These are phyloP conservation scores for Sebastiscus tertius DNA, from an alignment of 2,797 vertebrate genomes.

Conservation along the genomic window DNA sequence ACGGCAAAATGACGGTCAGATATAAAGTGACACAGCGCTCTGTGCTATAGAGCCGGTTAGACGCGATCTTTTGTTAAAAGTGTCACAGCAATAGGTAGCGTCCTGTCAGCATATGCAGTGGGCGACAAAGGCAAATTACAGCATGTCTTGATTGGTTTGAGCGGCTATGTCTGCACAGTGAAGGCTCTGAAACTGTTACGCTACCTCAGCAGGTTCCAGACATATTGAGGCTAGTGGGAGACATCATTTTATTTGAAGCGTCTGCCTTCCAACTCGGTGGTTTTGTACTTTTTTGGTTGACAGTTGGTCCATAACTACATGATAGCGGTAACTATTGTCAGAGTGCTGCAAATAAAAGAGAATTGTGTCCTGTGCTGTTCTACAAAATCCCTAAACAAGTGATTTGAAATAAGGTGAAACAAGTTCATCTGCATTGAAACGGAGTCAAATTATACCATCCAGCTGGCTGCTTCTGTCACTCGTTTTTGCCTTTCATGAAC, in stretches of 20 bases:
- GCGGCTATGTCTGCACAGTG: conserved; percentile 23
- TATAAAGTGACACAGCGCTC: conserved; percentile 10
- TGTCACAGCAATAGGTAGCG: conserved; percentile 28
- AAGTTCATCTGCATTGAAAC: conserved; percentile 2
- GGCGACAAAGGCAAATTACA: conserved; percentile 41
- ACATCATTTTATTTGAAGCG: conserved; percentile 45
- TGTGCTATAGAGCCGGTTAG: conserved; percentile 6
- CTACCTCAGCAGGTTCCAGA: conserved; percentile 60
- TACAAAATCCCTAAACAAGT: not conserved
- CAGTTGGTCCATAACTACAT: conserved; percentile 36
- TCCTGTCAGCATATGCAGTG: conserved; percentile 40
- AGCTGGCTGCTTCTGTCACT: conserved; percentile 22
- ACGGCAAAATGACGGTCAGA: conserved; percentile 7
- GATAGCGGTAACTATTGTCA: conserved; percentile 3
- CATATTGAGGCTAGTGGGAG: conserved; percentile 50
- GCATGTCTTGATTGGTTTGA: conserved; percentile 51
- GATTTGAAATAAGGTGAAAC: conserved; percentile 15
- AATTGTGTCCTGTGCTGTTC: not conserved
- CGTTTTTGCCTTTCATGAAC: conserved; percentile 21
- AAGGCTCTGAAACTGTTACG: conserved; percentile 22
- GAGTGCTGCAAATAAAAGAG: not conserved
- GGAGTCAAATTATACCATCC: not conserved
- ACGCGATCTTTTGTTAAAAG: conserved; percentile 26
- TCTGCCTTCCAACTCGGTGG: conserved; percentile 18
- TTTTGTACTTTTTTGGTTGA: conserved; percentile 39